These are phyloP conservation scores for Panagrolaimus sp. DNA, from an alignment of 1,140 invertebrate genomes.

Conservation along the genomic window DNA sequence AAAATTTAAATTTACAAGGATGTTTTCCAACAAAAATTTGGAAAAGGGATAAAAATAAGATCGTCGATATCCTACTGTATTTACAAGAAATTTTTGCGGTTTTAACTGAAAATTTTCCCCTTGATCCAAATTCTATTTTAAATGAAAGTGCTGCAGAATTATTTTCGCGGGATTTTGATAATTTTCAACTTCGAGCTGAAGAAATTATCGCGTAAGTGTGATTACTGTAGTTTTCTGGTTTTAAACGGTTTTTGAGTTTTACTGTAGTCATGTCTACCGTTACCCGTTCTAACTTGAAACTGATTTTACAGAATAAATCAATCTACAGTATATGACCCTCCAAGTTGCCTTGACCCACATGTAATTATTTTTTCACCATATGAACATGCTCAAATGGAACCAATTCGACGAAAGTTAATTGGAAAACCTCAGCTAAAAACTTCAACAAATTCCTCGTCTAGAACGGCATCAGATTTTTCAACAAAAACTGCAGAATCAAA, in stretches of 20 bases:
- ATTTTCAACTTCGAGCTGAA: slow-evolving; percentile 5
- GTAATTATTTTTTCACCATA: background rate
- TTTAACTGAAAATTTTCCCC: background rate
- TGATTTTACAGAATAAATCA: slow-evolving; percentile 12
- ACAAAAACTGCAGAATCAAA: background rate
- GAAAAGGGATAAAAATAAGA: background rate
- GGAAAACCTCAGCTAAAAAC: background rate
- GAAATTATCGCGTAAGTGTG: slow-evolving; percentile 11
- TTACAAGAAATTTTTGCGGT: slow-evolving; percentile 6
- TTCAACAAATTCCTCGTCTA: background rate
- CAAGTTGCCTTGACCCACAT: background rate
- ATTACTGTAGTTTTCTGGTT: no score
- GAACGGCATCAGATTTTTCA: slow-evolving; percentile 5
- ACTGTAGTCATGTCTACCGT: no score
- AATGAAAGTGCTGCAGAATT: slow-evolving; percentile 1
- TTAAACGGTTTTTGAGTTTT: no score
- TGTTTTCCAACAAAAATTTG: background rate
- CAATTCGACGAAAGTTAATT: slow-evolving; percentile 9
- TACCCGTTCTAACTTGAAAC: no score
- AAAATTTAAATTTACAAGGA: background rate
- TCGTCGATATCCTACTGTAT: slow-evolving; percentile 1
- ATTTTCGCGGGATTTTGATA: slow-evolving; percentile 7
- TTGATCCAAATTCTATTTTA: background rate
- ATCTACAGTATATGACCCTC: background rate
- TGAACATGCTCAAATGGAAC: background rate